phyloP scores from a whole-genome alignment of 2,888 invertebrate species.

The Papilio gigon region DNA sequence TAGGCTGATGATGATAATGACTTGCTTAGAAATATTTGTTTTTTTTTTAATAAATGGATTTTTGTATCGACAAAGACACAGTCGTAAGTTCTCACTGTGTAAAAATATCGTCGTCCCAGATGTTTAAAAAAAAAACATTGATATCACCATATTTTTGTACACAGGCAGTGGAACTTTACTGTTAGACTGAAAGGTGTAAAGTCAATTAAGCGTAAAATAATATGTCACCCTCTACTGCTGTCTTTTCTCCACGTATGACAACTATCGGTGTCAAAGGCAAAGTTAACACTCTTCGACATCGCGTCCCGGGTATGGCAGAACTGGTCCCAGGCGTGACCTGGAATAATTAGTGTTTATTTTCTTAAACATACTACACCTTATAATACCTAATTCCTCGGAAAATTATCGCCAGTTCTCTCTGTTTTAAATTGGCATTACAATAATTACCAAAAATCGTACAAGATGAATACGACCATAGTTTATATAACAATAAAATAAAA shows the following conservation, averaged over 20 bases:
- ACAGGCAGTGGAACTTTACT: background rate
- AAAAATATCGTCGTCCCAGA: background rate
- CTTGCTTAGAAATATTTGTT: too few relatives aligned
- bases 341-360: constrained; percentile 42
- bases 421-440: too few relatives aligned
- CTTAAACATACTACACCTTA: background rate
- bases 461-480: too few relatives aligned
- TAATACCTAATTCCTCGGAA: too few relatives aligned
- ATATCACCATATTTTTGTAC: background rate
- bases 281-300: constrained; percentile 63
- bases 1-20: too few relatives aligned
- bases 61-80: background rate
- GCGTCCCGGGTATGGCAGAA: constrained; percentile 67
- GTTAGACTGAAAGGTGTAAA: background rate
- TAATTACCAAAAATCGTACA: too few relatives aligned
- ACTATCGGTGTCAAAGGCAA: constrained; percentile 55
- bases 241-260: constrained; percentile 52
- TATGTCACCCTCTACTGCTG: constrained; percentile 56
- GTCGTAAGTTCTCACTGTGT: background rate
- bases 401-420: too few relatives aligned
- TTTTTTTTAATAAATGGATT: too few relatives aligned
- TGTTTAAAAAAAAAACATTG: background rate
- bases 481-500: too few relatives aligned
- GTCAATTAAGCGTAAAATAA: background rate
- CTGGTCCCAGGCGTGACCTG: constrained; percentile 69